These are phyloP conservation scores for Parascotia fuliginaria DNA, from an alignment of 2,888 invertebrate genomes.

Conservation along the genomic window DNA sequence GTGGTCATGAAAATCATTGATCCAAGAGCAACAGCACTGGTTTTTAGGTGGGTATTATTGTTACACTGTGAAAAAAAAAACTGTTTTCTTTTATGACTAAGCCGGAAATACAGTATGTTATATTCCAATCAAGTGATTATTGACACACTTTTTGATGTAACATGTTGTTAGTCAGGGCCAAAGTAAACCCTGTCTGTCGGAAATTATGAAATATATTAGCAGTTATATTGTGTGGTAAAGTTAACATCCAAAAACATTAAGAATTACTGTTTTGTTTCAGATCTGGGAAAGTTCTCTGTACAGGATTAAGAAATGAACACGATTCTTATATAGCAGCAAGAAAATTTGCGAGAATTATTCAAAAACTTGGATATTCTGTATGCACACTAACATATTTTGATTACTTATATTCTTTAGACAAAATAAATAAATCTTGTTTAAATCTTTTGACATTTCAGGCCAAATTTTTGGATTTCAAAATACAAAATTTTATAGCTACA, in stretches of 20 bases:
- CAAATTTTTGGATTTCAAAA: conserved; percentile 91
- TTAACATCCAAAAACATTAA: background rate
- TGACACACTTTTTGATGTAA: no score
- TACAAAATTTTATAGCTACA: conserved; percentile 92
- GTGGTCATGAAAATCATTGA: conserved; percentile 93
- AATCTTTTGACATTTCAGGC: conserved; percentile 75
- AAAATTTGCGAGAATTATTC: conserved; percentile 93
- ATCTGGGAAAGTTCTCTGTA: conserved; percentile 93
- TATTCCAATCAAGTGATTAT: no score
- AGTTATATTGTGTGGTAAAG: no score
- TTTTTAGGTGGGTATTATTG: conserved; percentile 86
- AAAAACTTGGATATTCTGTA: conserved; percentile 92
- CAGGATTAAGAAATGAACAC: conserved; percentile 91
- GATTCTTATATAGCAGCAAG: conserved; percentile 91
- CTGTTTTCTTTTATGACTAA: no score
- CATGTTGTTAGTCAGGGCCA: no score
- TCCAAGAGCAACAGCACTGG: conserved; percentile 90
- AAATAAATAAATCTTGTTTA: background rate
- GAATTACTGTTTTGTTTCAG: conserved; percentile 66
- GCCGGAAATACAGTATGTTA: no score
- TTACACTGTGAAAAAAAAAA: no score
- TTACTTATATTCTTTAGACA: background rate
- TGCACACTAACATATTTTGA: conserved; percentile 43
- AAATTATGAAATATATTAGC: no score
- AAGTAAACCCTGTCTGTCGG: no score